Base-by-base conservation (phyloP, 2,888 invertebrate species). In the Vanessa cardui region DNA sequence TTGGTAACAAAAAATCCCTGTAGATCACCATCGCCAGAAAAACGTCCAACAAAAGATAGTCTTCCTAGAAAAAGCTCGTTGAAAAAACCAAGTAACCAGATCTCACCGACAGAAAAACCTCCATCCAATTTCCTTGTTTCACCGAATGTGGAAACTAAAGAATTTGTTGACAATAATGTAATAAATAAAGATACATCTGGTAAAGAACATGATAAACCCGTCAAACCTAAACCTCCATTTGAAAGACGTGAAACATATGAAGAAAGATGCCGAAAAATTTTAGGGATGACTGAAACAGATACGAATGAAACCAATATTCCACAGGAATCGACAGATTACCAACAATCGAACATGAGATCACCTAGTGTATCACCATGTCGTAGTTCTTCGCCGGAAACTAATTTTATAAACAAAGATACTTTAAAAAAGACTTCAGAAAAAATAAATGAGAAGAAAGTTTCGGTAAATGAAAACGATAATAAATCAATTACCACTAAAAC, bases 161-260 rank as follows among this genome's bases (percentile, higher is more conserved):
- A 82, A 44, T 74, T 82, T 15, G 73, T 76, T 26, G 78, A 78
- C 60, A 81, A 84, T 63, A 84, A 83, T 72, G 72, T 83, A 4
- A 76, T 83, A 0, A 87, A 86, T 56, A 88, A 89, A 77, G 84
- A 87, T 64, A 71, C 73, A 5, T 79, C 84, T 18, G 78, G 82
- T 46, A 78, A 84, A 75, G 74, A 76, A n/a, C 49, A 69, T n/a
- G 77, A 77, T 56, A 72, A 77, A 44, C 80, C 82, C 8, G 81
- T 88, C 0, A 94, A 93, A 74, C 79, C 87, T 31, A 94, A 94
- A 74, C 94, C 94, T 49, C 94, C 95, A 1, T 82, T 94, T 46
- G 94, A 94, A 72, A 91, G 95, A 75, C 94, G 95, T 47, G 96
- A 96, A 83, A 96, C 96, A 1, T 96, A 96, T 72, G 96, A 96